Evolutionary conservation across 2,888 invertebrate species (phyloP), one percentile per base, ranked within the genome.

Genomic region (Ectemnius continuus): DNA sequence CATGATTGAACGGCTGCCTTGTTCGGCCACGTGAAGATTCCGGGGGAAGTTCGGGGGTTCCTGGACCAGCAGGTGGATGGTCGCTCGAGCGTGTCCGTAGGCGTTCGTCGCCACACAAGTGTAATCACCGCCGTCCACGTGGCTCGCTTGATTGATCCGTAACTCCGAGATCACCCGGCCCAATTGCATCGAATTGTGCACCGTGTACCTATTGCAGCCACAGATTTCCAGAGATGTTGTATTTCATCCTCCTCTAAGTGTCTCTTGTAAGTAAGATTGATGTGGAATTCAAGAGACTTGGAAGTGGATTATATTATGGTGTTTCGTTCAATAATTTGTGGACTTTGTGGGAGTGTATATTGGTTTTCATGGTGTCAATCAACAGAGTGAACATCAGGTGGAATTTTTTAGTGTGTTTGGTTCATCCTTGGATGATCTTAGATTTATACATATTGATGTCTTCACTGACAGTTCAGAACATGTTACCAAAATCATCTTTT

Each of bases 31-130:
- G 81, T 92, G 93, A 46, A 94, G 88, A 85, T 93, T 93, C 0
- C 92, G 91, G 1, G 94, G 94, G 62, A 93, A 92, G 84, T 93
- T 93, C 1, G 94, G 94, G n/a, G 93, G 93, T 79, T 94, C 94
- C 90, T 92, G 91, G 8, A 92, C 91, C 76, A 92, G 91, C 16
- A 92, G 85, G 78, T 92, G 90, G 75, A 92, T 88, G 90, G 89
- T 75, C 91, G 91, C 89, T 88, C 92, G 91, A 81, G 94, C 94
- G 69, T 93, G 92, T 0, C 94, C 94, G 86, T 93, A 94, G 0
- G 92, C 91, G 88, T 94, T 94, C 73, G 92, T 92, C 2, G 94
- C 94, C 36, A 92, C 91, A 85, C 94, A 94, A 1, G 92, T 92
- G 86, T 94, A 94, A 84, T 94, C 94, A 2, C 93, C 93, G 8